Percentiles rank a stretch among this genome's conserved stretches.
These are phyloP conservation scores for Tricholaema leucomelas DNA, from an alignment of 2,113 vertebrate genomes.

Conservation along the genomic window DNA sequence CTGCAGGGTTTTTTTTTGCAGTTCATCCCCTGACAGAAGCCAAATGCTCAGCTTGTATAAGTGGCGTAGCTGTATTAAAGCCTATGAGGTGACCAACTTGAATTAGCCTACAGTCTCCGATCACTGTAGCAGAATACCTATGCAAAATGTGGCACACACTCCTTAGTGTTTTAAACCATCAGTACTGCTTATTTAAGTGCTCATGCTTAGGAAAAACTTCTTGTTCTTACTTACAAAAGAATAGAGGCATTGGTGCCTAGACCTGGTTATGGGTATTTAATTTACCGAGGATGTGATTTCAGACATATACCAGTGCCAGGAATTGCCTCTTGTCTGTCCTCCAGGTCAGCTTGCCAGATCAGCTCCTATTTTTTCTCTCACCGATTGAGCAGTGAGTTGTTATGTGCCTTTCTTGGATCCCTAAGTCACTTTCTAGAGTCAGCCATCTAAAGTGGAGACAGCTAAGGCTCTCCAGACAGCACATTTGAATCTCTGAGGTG, in stretches of 20 bases:
- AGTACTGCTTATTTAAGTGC: background rate
- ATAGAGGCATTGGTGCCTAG: background rate
- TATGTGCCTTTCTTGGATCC: background rate
- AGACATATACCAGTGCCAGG: background rate
- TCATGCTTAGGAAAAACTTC: background rate
- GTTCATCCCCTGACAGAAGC: background rate
- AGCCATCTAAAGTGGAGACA: background rate
- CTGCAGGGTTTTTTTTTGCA: background rate
- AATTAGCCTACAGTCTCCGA: background rate
- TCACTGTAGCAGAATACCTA: background rate
- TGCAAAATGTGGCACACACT: background rate
- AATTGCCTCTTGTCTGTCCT: background rate
- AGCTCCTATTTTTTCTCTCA: background rate
- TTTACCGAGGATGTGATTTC: background rate
- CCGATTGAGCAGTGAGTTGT: background rate
- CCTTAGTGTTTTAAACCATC: background rate
- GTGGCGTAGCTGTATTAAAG: background rate
- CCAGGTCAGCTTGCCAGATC: background rate
- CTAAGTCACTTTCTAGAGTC: background rate
- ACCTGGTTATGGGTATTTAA: background rate
- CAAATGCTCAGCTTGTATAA: background rate
- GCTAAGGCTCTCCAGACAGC: background rate
- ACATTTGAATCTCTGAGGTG: background rate
- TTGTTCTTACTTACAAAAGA: background rate
- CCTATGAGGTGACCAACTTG: background rate